phyloP scores from a whole-genome alignment of 1,140 invertebrate genomes.

The Nasonia vitripennis region DNA sequence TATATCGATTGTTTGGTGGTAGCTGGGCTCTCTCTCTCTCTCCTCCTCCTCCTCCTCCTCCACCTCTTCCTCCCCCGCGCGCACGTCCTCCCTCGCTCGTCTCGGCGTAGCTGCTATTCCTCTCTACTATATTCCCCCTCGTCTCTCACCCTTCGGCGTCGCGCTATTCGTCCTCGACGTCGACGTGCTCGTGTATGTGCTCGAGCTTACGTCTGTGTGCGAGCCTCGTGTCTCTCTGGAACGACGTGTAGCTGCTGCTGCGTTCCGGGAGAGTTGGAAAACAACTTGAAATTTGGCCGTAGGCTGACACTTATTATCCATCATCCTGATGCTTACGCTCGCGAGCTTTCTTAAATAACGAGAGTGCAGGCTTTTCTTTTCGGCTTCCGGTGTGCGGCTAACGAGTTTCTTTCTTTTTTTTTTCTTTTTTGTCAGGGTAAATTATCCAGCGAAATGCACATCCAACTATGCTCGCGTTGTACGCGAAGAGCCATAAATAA shows the following conservation, averaged over 20 bases:
- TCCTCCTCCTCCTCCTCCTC: slow-evolving; percentile 28
- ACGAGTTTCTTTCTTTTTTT: too few relatives aligned
- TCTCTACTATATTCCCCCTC: slow-evolving; percentile 3
- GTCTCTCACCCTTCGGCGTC: slow-evolving; percentile 16
- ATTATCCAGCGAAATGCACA: too few relatives aligned
- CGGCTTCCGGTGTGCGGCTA: too few relatives aligned
- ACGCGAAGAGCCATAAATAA: not conserved
- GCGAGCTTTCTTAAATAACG: not conserved
- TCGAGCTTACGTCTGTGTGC: not conserved
- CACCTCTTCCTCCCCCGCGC: slow-evolving; percentile 24
- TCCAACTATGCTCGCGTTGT: not conserved
- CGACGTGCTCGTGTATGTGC: slow-evolving; percentile 53
- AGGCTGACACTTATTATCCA: slow-evolving; percentile 45
- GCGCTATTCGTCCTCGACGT: slow-evolving; percentile 39
- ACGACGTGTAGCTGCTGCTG: slow-evolving; percentile 19
- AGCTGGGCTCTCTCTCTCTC: slow-evolving; percentile 67
- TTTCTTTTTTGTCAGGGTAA: not conserved
- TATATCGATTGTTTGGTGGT: slow-evolving; percentile 77
- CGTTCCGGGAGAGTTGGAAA: slow-evolving; percentile 27
- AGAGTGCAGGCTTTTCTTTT: too few relatives aligned
- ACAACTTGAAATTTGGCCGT: slow-evolving; percentile 45
- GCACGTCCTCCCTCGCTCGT: not conserved
- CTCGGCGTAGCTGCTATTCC: not conserved
- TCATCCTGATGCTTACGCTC: not conserved
- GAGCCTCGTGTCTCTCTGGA: not conserved